Evolutionary conservation across 2,797 vertebrate species (phyloP).

Genomic region (Cyprinella venusta): DNA sequence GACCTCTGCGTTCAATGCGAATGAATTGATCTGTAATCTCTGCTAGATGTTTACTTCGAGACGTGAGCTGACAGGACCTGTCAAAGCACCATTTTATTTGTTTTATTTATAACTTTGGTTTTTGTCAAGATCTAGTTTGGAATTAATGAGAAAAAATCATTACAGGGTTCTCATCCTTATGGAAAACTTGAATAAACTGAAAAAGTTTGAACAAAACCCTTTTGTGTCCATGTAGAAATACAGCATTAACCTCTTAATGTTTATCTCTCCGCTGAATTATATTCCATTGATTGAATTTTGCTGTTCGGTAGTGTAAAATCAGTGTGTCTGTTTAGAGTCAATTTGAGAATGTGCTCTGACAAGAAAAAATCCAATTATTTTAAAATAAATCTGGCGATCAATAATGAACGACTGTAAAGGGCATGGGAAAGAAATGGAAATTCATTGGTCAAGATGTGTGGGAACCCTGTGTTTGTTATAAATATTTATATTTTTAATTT

Average conservation of each 20-base stretch:
- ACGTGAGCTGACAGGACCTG: background rate
- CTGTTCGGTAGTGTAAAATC: background rate
- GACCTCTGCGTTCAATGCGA: constrained; percentile 54
- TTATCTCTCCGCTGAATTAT: background rate
- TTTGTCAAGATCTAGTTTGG: background rate
- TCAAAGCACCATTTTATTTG: constrained; percentile 8
- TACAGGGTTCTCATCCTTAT: background rate
- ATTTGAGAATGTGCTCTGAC: background rate
- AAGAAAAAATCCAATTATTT: background rate
- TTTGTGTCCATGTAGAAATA: background rate
- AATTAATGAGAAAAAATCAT: background rate
- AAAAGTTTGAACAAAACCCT: background rate
- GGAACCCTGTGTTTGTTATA: background rate
- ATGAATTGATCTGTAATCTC: constrained; percentile 54
- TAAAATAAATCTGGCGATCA: background rate
- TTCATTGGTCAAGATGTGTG: background rate
- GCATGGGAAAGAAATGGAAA: background rate
- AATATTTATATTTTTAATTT: background rate
- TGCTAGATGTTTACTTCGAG: constrained; percentile 1
- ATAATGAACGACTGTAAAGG: background rate
- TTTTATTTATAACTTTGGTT: background rate
- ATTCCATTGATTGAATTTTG: background rate
- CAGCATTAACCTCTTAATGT: background rate
- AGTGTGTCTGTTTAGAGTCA: background rate
- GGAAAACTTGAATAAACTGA: background rate